Conservation (phyloP, 2,113 vertebrate species). For the Menura novaehollandiae region DNA sequence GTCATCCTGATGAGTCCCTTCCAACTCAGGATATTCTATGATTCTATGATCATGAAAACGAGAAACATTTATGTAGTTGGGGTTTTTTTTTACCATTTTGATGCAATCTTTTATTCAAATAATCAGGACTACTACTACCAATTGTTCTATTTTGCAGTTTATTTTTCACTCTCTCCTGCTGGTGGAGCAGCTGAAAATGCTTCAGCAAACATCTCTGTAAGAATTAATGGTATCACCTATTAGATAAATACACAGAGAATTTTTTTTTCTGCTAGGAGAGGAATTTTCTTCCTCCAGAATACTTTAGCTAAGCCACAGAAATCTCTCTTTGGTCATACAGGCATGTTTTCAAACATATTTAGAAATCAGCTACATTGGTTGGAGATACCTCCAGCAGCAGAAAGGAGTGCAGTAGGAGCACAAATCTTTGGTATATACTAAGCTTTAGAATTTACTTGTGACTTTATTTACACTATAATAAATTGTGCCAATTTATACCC, state of each 20-base stretch:
- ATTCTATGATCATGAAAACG: not conserved
- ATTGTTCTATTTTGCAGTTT: not conserved
- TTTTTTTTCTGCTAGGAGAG: not conserved
- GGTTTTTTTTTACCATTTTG: fast-evolving
- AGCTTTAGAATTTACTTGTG: not conserved
- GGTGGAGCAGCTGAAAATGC: not conserved
- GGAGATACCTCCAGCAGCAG: not conserved
- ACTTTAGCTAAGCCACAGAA: not conserved
- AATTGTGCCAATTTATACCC: not conserved
- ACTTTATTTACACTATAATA: not conserved
- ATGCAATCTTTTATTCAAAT: not conserved
- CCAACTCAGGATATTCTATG: not conserved
- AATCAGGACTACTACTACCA: not conserved
- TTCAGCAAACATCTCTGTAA: not conserved
- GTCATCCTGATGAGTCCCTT: not conserved
- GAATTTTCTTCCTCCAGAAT: not conserved
- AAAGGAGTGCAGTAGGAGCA: not conserved
- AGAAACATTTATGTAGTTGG: not conserved
- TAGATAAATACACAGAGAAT: not conserved
- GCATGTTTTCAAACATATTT: not conserved
- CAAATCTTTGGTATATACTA: not conserved
- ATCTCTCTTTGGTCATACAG: not conserved
- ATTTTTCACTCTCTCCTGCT: not conserved
- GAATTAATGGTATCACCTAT: not conserved
- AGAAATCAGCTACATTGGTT: not conserved